Evolutionary conservation across 2,888 invertebrate species (phyloP).

Genomic region (Hirtodrosophila cameraria): DNA sequence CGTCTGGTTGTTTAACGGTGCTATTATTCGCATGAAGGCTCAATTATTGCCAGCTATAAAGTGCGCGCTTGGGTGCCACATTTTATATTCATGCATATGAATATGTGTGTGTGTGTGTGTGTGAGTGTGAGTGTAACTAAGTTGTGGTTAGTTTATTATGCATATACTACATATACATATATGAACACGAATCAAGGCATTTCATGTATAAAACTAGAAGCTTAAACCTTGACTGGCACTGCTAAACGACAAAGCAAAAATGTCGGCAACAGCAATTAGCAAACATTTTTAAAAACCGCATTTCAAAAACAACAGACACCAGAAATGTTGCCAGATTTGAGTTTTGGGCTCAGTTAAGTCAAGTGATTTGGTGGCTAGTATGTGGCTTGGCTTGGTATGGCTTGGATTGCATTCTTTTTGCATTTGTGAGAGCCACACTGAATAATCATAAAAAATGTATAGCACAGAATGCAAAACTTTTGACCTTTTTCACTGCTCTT

Average conservation of each 20-base stretch:
- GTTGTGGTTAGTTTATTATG: constrained; percentile 25
- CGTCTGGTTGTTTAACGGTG: constrained; percentile 14
- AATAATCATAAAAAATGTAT: constrained; percentile 52
- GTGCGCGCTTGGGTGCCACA: constrained; percentile 27
- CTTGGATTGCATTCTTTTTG: constrained; percentile 22
- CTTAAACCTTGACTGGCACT: background rate
- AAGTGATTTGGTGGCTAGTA: constrained; percentile 12
- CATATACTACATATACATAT: constrained; percentile 4
- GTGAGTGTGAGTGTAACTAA: constrained; percentile 2
- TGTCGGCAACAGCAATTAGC: constrained; percentile 29
- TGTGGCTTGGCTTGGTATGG: constrained; percentile 10
- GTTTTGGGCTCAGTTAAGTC: constrained; percentile 12
- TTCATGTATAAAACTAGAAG: constrained; percentile 11
- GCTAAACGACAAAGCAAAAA: background rate
- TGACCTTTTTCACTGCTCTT: constrained; percentile 8
- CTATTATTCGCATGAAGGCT: constrained; percentile 50
- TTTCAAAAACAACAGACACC: constrained; percentile 32
- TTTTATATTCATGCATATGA: constrained; percentile 22
- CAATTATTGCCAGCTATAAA: constrained; percentile 54
- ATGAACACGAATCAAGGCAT: background rate
- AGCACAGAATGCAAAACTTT: constrained; percentile 20
- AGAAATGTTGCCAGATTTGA: constrained; percentile 16
- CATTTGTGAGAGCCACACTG: constrained; percentile 10
- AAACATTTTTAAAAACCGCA: constrained; percentile 28
- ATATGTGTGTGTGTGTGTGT: background rate